Conservation (phyloP, 2,888 invertebrate species). For the Clitarchus hookeri region DNA sequence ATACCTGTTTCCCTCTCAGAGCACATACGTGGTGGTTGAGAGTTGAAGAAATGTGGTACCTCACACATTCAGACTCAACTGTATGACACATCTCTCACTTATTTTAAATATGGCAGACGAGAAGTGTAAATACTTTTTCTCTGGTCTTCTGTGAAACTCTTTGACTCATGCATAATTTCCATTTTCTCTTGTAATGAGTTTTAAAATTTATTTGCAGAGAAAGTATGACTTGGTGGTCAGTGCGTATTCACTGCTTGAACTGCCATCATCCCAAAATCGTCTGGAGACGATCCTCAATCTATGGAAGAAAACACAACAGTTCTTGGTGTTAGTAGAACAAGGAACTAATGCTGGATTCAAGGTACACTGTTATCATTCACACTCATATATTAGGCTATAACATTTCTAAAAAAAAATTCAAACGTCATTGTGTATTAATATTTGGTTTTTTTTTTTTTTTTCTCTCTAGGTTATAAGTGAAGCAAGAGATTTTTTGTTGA, state of each 20-base stretch:
- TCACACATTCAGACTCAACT: too few species aligned
- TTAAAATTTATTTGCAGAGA: constrained; percentile 52
- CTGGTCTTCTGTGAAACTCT: not conserved
- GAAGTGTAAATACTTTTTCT: not conserved
- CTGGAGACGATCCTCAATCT: constrained; percentile 73
- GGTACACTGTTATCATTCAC: constrained; percentile 52
- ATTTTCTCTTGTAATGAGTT: not conserved
- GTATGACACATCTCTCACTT: not conserved
- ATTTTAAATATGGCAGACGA: not conserved
- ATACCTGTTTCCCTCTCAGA: too few species aligned
- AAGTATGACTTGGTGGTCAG: constrained; percentile 81
- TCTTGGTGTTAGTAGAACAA: constrained; percentile 81
- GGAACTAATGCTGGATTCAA: constrained; percentile 82
- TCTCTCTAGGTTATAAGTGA: constrained; percentile 69
- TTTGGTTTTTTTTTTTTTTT: constrained; percentile 36
- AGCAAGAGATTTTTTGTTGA: constrained; percentile 79
- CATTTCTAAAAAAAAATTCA: not conserved
- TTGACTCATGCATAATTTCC: constrained; percentile 4
- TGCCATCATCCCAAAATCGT: constrained; percentile 68
- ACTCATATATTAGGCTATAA: not conserved
- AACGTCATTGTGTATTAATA: not conserved
- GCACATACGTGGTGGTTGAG: too few species aligned
- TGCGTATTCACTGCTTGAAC: constrained; percentile 80
- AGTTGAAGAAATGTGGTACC: too few species aligned
- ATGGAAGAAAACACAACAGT: constrained; percentile 85